Evolutionary conservation across 2,888 invertebrate species (phyloP).

Genomic region (Ryuthela nishihirai): DNA sequence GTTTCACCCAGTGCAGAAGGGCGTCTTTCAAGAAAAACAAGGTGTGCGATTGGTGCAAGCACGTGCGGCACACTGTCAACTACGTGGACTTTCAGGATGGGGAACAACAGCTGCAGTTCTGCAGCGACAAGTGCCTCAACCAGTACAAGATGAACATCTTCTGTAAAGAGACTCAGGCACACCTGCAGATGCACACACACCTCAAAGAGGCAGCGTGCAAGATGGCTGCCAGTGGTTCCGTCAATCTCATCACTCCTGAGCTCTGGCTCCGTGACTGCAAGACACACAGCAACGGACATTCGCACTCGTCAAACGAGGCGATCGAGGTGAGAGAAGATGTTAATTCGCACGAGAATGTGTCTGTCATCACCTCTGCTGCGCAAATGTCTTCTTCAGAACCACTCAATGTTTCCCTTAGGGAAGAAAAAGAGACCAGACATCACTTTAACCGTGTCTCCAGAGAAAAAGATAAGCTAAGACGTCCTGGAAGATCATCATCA

Average conservation of each 20-base stretch:
- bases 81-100: constrained; percentile 91
- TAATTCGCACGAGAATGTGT: constrained; percentile 27
- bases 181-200: constrained; percentile 75
- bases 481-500: constrained; percentile 4
- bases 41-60: constrained; percentile 88
- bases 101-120: constrained; percentile 82
- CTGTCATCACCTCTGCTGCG: no score
- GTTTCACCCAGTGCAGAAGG: constrained; percentile 81
- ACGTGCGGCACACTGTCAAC: constrained; percentile 81
- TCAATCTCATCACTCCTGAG: constrained; percentile 76
- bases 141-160: constrained; percentile 97
- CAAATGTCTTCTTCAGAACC: constrained; percentile 22
- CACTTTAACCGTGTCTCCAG: no score
- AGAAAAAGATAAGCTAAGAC: constrained; percentile 12
- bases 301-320: constrained; percentile 11
- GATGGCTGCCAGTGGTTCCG: constrained; percentile 27
- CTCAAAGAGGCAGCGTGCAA: constrained; percentile 53
- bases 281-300: constrained; percentile 17
- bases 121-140: constrained; percentile 86
- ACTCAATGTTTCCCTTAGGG: neutral
- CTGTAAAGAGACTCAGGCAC: constrained; percentile 88
- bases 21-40: constrained; percentile 72
- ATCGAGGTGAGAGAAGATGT: constrained; percentile 18
- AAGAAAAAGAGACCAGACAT: constrained; percentile 6
- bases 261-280: constrained; percentile 79